phyloP scores from a whole-genome alignment of 2,888 invertebrate genomes.

The Ceraclea dissimilis region DNA sequence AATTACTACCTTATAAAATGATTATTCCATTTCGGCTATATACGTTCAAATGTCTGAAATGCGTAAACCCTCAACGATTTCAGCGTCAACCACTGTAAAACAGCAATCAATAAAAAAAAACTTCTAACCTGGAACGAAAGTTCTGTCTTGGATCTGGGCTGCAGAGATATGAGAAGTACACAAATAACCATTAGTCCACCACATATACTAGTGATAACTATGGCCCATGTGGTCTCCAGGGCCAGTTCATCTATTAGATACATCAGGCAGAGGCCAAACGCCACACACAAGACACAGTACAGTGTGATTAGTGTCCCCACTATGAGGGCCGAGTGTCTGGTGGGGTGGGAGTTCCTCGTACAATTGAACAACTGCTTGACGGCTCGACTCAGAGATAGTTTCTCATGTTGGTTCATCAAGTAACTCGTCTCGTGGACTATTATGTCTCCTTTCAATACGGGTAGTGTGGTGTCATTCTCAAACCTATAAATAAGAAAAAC shows the following conservation, averaged over 20 bases:
- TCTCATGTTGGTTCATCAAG: slow-evolving; percentile 31
- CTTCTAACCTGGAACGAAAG: slow-evolving; percentile 18
- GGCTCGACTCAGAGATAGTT: slow-evolving; percentile 29
- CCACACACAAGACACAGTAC: slow-evolving; percentile 38
- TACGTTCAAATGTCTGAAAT: too few relatives aligned
- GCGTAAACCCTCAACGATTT: too few relatives aligned
- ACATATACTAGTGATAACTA: slow-evolving; percentile 27
- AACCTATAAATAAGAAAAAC: slow-evolving; percentile 10
- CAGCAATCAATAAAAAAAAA: too few relatives aligned
- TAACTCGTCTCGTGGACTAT: slow-evolving; percentile 34
- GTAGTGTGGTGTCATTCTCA: slow-evolving; percentile 4
- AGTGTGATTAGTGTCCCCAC: slow-evolving; percentile 43
- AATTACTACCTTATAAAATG: too few relatives aligned
- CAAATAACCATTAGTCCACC: slow-evolving; percentile 32
- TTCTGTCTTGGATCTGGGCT: slow-evolving; percentile 33
- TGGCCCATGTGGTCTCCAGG: slow-evolving; percentile 5
- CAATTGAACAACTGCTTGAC: slow-evolving; percentile 42
- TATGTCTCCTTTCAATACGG: slow-evolving; percentile 27
- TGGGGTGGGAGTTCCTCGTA: slow-evolving; percentile 36
- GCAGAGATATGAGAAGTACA: slow-evolving; percentile 35
- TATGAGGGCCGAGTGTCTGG: slow-evolving; percentile 39
- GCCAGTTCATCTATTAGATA: slow-evolving; percentile 29
- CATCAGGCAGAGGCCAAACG: slow-evolving; percentile 32
- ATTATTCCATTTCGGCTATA: too few relatives aligned
- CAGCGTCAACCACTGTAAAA: too few relatives aligned